Evolutionary conservation across 2,113 vertebrate species (phyloP), one percentile per base, ranked within the genome.

Genomic region (Actenoides lindsayi): DNA sequence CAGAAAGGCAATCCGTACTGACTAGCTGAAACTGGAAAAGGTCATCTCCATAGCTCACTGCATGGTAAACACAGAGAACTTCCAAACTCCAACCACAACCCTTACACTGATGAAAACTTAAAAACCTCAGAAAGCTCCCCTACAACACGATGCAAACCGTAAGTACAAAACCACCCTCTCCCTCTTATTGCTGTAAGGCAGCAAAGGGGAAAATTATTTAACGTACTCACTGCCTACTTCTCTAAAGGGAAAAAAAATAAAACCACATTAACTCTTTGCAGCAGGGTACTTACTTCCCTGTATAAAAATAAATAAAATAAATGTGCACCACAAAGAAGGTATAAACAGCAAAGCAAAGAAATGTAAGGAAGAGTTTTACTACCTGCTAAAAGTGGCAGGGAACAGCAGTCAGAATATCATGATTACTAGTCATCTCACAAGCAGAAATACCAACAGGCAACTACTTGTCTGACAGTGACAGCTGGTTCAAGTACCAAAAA

Each of bases 391-490:
- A 89, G 60, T 20, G 50, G 21, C 67, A 33, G 50, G 59, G 68
- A 89, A 74, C 25, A 83, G 82, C 71, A 92, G 51, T 41, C 33
- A 31, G 35, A 87, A 89, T 93, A 90, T 75, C 86, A 80, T 19
- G 30, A 73, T 57, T 80, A 81, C 67, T 69, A 54, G 78, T 53
- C 59, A 92, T 75, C 71, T 87, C 79, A 1, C 71, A 87, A 53
- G 73, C 82, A 90, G 53, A 90, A 94, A 96, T 92, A 87, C 44
- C 85, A 84, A 68, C 75, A 50, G 53, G 83, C 90, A 78, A 53
- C 53, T 77, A 94, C 93, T 27, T 96, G 96, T 37, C 17, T 97
- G 97, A 97, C 93, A 89, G 94, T 64, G 93, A 96, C 96, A 97
- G 97, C 96, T 95, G 96, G 88, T 87, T 71, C 83, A 71, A 94